Base-by-base conservation (phyloP, 2,888 invertebrate species). In the Linyphia triangularis region DNA sequence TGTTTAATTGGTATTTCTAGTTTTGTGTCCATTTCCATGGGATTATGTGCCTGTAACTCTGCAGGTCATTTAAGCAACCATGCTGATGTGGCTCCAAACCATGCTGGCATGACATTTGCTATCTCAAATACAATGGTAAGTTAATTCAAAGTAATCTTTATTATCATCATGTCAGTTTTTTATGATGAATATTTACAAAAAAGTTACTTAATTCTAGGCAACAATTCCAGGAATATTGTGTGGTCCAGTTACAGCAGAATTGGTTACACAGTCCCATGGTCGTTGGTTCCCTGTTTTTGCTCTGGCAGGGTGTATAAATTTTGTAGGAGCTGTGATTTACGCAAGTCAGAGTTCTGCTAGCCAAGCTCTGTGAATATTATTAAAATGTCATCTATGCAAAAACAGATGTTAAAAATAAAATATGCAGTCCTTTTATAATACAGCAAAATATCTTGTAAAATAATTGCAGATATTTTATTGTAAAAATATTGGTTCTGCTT, bases 11-110 rank as follows among this genome's bases (percentile, higher is more conserved):
- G 61, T 33, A 24, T 24, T 88, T 70, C 30, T 69, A 88, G 95
- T 90, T 94, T 95, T 91, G 95, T 96, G 26, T 95, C 95, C 26
- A 94, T 96, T 91, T 95, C 95, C 0, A 95, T 96, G 95, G 96
- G 95, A 7, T 92, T 96, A 88, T 95, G 95, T 92, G 95, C 96
- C 0, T 95, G 95, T 91, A 96, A 96, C 92, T 95, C 96, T 43
- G 95, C 96, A 16, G 96, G 96, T 19, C 96, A 96, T 92, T 93
- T 96, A 43, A 95, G 95, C 92, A 96, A 96, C 92, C 96, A 96
- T 92, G 95, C 96, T 4, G 96, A 96, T 91, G 94, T 96, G 30
- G 96, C 96, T 0, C 96, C 96, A 0, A 95, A 95, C 93, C 95
- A 96, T 92, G 96, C 96, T 1, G 96, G 96, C 30, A 94, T 95